A percentile compares a stretch with the other conserved stretches of the same genome.
Evolutionary conservation across 1,140 invertebrate species (phyloP).

Genomic region (Brachionus calyciflorus): DNA sequence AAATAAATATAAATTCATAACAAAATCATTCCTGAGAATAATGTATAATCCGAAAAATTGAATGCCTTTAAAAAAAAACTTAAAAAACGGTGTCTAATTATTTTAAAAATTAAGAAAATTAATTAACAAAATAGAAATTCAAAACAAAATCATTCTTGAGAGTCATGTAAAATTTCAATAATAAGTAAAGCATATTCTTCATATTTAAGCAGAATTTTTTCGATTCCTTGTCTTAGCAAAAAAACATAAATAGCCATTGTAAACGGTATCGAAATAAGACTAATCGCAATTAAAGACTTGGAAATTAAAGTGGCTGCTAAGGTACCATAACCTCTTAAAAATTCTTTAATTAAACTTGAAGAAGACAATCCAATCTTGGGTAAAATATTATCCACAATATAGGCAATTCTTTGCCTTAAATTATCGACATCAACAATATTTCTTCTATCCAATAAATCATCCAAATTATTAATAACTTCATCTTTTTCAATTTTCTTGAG

Average conservation of each 20-base stretch:
- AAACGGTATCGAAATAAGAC: neutral
- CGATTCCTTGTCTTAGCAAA: neutral
- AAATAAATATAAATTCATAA: too few relatives aligned
- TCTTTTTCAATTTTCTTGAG: neutral
- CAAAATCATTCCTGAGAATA: too few relatives aligned
- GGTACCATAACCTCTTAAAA: neutral
- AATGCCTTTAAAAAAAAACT: too few relatives aligned
- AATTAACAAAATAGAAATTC: too few relatives aligned
- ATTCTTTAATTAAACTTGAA: neutral
- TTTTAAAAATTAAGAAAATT: too few relatives aligned
- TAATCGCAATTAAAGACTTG: neutral
- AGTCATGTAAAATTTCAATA: neutral
- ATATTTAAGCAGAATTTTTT: conserved; percentile 12
- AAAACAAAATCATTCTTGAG: too few relatives aligned
- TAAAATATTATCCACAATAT: neutral
- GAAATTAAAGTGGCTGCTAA: neutral
- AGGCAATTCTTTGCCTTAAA: neutral
- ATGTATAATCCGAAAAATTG: too few relatives aligned
- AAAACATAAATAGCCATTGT: neutral
- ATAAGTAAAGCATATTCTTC: conserved; percentile 7
- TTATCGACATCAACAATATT: neutral
- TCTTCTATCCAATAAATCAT: neutral
- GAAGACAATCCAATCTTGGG: neutral
- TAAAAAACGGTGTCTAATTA: too few relatives aligned
- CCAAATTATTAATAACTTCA: neutral